phyloP scores from a whole-genome alignment of 2,888 invertebrate genomes.

The Idaea biselata region DNA sequence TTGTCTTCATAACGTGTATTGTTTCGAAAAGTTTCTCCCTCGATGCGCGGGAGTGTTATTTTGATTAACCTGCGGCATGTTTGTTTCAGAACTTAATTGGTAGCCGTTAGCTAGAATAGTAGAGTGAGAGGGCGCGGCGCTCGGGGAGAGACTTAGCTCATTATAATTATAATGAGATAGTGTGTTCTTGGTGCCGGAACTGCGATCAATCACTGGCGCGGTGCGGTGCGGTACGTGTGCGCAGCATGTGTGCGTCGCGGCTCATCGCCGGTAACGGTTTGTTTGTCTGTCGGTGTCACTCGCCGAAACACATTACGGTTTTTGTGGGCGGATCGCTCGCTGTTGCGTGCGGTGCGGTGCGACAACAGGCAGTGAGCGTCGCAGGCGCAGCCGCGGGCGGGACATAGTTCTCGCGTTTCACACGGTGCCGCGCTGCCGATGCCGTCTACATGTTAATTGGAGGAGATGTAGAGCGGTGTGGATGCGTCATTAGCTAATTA shows the following conservation, averaged over 20 bases:
- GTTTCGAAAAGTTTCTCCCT: not conserved
- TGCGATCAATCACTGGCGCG: slow-evolving; percentile 29
- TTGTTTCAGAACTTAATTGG: not conserved
- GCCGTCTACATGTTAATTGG: slow-evolving; percentile 36
- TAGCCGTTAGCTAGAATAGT: not conserved
- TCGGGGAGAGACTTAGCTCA: not conserved
- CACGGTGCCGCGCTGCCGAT: slow-evolving; percentile 22
- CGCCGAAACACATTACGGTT: slow-evolving; percentile 34
- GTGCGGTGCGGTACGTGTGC: slow-evolving; percentile 26
- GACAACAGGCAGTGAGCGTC: not conserved
- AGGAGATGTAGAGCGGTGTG: slow-evolving; percentile 37
- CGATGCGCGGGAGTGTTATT: slow-evolving; percentile 5
- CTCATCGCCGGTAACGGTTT: slow-evolving; percentile 51
- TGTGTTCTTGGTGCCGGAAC: slow-evolving; percentile 30
- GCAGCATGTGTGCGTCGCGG: slow-evolving; percentile 27
- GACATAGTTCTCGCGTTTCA: slow-evolving; percentile 39
- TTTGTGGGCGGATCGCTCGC: slow-evolving; percentile 28
- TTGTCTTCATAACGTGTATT: slow-evolving; percentile 2
- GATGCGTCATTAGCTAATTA: slow-evolving; percentile 40
- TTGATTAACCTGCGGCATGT: not conserved
- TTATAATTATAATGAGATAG: not conserved
- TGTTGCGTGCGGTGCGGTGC: not conserved
- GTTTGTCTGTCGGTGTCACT: slow-evolving; percentile 34
- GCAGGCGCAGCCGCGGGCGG: not conserved
- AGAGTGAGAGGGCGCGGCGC: not conserved